A percentile compares a stretch with the other conserved stretches of the same genome.
These are phyloP conservation scores for Zeus faber DNA, from an alignment of 2,113 vertebrate species.

Conservation along the genomic window DNA sequence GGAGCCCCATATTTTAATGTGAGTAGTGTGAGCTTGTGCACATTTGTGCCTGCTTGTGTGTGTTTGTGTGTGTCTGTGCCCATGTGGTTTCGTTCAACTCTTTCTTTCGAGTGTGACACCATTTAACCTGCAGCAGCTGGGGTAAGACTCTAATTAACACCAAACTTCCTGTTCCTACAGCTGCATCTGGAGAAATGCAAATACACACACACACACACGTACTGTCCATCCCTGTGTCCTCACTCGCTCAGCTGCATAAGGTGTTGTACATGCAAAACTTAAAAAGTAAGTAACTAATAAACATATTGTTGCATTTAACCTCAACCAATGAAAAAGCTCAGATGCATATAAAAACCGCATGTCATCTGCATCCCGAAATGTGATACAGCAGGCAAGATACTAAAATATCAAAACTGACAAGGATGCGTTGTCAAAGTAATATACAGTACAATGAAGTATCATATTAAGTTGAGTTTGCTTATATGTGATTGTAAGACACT, in stretches of 20 bases:
- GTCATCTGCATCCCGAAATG: too few relatives aligned
- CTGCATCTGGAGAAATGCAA: conserved; percentile 51
- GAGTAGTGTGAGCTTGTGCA: background rate
- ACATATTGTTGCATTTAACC: too few relatives aligned
- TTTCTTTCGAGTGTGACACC: conserved; percentile 62
- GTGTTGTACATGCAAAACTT: too few relatives aligned
- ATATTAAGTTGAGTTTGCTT: too few relatives aligned
- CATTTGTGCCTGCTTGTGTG: background rate
- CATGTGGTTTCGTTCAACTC: conserved; percentile 71
- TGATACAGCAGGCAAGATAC: too few relatives aligned
- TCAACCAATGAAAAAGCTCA: too few relatives aligned
- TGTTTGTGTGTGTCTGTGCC: conserved; percentile 19
- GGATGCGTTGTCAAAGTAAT: too few relatives aligned
- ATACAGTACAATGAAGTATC: too few relatives aligned
- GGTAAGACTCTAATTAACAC: conserved; percentile 61
- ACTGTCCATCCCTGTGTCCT: background rate
- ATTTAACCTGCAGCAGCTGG: conserved; percentile 60
- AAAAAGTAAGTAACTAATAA: too few relatives aligned
- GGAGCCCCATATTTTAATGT: background rate
- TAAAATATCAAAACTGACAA: too few relatives aligned
- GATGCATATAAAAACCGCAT: too few relatives aligned
- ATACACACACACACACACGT: conserved; percentile 14
- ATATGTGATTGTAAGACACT: too few relatives aligned
- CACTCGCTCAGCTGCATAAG: background rate
- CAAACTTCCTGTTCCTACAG: conserved; percentile 63